Evolutionary conservation across 2,888 invertebrate genomes (phyloP).

Genomic region (Antheraea yamamai): DNA sequence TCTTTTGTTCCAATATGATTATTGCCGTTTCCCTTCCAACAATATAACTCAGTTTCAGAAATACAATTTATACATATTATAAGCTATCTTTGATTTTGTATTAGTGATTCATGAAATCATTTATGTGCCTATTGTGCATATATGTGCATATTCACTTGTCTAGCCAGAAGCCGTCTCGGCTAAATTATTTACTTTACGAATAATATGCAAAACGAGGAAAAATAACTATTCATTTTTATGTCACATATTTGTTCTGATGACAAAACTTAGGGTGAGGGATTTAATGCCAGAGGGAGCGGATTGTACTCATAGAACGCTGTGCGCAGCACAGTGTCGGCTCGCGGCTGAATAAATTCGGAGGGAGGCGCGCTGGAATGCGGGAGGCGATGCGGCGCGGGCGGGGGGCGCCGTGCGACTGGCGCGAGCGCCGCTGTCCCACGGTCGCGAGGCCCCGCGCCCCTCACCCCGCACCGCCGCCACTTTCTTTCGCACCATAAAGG

Average conservation of each 20-base stretch:
- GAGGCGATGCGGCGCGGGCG: constrained; percentile 67
- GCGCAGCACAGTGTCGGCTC: constrained; percentile 49
- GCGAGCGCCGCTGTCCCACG: constrained; percentile 86
- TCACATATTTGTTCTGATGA: not conserved
- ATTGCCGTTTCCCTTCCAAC: not conserved
- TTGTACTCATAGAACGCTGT: constrained; percentile 30
- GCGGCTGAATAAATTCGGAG: constrained; percentile 80
- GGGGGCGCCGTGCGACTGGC: constrained; percentile 78
- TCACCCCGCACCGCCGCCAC: constrained; percentile 53
- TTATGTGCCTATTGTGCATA: no score
- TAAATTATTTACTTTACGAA: not conserved
- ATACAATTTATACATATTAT: constrained; percentile 29
- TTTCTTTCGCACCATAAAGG: constrained; percentile 83
- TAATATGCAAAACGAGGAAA: not conserved
- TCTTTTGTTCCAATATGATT: constrained; percentile 43
- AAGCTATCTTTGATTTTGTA: constrained; percentile 30
- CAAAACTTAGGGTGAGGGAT: not conserved
- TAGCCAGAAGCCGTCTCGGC: not conserved
- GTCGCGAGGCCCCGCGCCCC: constrained; percentile 82
- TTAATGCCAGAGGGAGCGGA: constrained; percentile 18
- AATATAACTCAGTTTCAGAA: constrained; percentile 33
- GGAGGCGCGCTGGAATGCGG: constrained; percentile 77
- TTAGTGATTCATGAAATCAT: constrained; percentile 36
- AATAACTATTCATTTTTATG: not conserved
- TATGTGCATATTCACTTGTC: not conserved